Evolutionary conservation across 2,113 vertebrate species (phyloP).

Genomic region (Microcebus lehilahytsara): DNA sequence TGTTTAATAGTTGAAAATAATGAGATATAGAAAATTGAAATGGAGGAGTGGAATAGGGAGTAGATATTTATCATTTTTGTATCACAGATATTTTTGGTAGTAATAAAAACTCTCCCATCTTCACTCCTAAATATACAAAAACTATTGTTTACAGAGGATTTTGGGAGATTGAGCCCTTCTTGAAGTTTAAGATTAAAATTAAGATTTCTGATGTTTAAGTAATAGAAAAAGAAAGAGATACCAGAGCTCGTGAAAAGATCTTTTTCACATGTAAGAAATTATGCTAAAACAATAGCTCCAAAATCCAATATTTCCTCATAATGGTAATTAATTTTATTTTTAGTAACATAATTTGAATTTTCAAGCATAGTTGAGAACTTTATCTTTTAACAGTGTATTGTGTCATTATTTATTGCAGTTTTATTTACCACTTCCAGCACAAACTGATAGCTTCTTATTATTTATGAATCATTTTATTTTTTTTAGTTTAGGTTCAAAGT

Average conservation of each 20-base stretch:
- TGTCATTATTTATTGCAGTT: background rate
- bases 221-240: background rate
- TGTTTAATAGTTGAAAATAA: constrained; percentile 33
- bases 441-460: background rate
- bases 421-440: background rate
- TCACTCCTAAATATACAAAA: background rate
- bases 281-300: background rate
- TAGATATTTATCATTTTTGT: background rate
- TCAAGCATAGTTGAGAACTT: constrained; percentile 1
- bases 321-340: constrained; percentile 3
- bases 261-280: background rate
- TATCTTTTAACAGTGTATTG: background rate
- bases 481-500: background rate
- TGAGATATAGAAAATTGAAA: background rate
- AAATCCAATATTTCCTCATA: constrained; percentile 15
- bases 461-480: background rate
- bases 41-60: background rate
- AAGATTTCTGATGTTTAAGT: background rate
- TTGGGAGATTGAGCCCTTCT: constrained; percentile 1
- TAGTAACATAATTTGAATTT: background rate
- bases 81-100: background rate
- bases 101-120: background rate
- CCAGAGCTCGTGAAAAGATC: background rate
- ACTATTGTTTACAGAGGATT: background rate
- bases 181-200: background rate